These are phyloP conservation scores for Stegana nigrithorax DNA, from an alignment of 2,888 invertebrate genomes.

Conservation along the genomic window DNA sequence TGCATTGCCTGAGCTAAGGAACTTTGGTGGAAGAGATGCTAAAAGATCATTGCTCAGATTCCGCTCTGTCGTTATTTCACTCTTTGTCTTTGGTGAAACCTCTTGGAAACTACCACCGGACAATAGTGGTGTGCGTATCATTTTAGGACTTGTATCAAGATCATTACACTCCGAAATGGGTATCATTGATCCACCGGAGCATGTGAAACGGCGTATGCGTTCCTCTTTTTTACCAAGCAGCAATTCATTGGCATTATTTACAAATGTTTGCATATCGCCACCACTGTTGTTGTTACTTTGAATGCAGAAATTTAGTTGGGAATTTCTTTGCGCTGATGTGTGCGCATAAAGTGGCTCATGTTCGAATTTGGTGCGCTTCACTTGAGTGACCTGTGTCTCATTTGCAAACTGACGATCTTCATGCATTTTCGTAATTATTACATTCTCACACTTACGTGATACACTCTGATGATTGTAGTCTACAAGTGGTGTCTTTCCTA, in stretches of 20 bases:
- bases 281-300: constrained; percentile 37
- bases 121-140: constrained; percentile 84
- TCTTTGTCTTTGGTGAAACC: constrained; percentile 55
- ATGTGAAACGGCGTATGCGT: constrained; percentile 59
- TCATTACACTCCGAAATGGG: constrained; percentile 74
- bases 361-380: constrained; percentile 49
- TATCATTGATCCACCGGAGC: constrained; percentile 70
- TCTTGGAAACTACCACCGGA: constrained; percentile 84
- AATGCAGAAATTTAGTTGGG: neutral
- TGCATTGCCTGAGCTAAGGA: constrained; percentile 71
- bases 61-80: constrained; percentile 45
- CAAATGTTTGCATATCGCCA: constrained; percentile 39
- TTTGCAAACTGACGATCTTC: constrained; percentile 56
- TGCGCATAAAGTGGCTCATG: constrained; percentile 17
- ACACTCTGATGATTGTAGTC: constrained; percentile 71
- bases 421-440: constrained; percentile 67
- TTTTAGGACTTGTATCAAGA: constrained; percentile 76
- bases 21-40: constrained; percentile 67
- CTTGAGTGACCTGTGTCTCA: constrained; percentile 27
- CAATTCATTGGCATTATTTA: constrained; percentile 34
- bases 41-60: constrained; percentile 27
- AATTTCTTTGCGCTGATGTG: neutral
- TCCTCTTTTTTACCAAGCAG: constrained; percentile 64
- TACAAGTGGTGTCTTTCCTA: constrained; percentile 85
- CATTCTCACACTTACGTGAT: constrained; percentile 55